Base-by-base conservation (phyloP, 2,113 vertebrate species). In the Lonchura striata region DNA sequence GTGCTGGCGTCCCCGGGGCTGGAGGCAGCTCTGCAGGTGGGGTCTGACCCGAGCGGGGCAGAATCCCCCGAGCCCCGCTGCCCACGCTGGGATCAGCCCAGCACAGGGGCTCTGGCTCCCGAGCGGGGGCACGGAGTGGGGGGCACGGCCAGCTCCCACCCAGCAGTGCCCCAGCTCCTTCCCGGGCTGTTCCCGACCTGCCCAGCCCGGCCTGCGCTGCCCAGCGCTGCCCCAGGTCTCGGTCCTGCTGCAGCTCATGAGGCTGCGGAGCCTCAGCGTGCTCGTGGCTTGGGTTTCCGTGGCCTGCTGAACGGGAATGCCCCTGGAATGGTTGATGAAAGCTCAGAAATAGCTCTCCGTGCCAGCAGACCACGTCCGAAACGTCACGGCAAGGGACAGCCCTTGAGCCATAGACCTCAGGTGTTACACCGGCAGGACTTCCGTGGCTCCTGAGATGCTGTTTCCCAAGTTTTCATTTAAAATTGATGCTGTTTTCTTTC, bases 211-310 rank as follows among this genome's bases (percentile, higher is more conserved):
- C 44, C 44, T 6, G 39, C n/a, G 1, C 0, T 18, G 39, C 4
- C 8, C 37, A 15, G 52, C 2, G 18, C 1, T 4, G 50, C 15
- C 53, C 69, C 39, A 6, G 0, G n/a, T n/a, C 53, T 10, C 3
- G 60, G 23, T 11, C 33, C 7, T n/a, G 54, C 21, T 31, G 11
- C 35, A 69, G n/a, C 47, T 49, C 17, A 1, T 2, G 54, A 19
- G 65, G 4, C 17, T 2, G 25, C 3, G n/a, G 78, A 50, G 65
- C 75, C 71, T 37, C 21, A 65, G 21, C 31, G 0, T 1, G 15
- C 53, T 82, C 3, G 0, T 21, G 50, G 3, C 2, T 8, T 22
- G 2, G 1, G 3, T 7, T 33, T 41, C 54, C 20, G 5, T 2
- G 35, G 27, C 44, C 30, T 20, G 47, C 52, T 42, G 78, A 44